Evolutionary conservation across 2,113 vertebrate species (phyloP).

Genomic region (Clarias batrachus): DNA sequence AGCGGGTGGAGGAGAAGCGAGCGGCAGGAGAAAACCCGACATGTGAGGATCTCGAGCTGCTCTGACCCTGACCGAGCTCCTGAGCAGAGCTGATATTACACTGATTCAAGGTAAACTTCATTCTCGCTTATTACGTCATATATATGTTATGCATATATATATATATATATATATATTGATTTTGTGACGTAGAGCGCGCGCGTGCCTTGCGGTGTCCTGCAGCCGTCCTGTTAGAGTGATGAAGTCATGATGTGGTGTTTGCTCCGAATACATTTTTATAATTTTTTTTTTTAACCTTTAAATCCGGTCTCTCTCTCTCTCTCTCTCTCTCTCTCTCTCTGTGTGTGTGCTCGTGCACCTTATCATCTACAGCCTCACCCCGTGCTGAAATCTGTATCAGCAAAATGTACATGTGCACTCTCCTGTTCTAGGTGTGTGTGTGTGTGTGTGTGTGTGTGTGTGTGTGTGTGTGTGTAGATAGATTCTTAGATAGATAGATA

Average conservation of each 20-base stretch:
- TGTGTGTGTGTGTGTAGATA: background rate
- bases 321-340: no score
- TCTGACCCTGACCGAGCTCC: conserved; percentile 56
- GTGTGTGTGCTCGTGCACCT: no score
- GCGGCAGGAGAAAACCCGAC: conserved; percentile 58
- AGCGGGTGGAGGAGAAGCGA: conserved; percentile 51
- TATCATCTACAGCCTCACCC: conserved; percentile 11
- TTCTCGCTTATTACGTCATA: background rate
- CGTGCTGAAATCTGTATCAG: conserved; percentile 1
- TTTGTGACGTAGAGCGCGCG: background rate
- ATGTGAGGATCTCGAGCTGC: conserved; percentile 58
- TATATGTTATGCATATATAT: background rate
- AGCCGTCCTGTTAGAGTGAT: background rate
- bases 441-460: background rate
- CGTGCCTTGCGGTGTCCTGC: background rate
- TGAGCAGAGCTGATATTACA: conserved; percentile 59
- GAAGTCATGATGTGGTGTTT: background rate
- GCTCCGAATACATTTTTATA: background rate
- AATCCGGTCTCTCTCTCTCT: background rate
- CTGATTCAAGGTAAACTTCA: conserved; percentile 64
- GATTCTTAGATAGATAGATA: no score
- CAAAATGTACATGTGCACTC: background rate
- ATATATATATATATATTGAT: background rate
- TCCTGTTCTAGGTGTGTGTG: background rate
- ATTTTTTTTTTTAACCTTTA: background rate